Base-by-base conservation (phyloP, 2,113 vertebrate species). In the Machaerirhynchus nigripectus region DNA sequence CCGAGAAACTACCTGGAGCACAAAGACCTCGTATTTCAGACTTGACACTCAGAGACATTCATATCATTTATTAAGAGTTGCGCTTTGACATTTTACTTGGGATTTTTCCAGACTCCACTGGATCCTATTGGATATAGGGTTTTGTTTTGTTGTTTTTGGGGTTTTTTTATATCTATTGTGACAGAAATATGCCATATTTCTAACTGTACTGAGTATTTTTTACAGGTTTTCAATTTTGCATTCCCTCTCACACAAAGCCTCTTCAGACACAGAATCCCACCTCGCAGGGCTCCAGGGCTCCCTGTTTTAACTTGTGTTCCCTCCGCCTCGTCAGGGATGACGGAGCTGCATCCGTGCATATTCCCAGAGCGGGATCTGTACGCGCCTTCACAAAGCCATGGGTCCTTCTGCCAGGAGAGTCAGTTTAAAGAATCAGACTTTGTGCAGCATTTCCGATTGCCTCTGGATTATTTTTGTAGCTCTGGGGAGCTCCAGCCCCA, bases 121-220 rank as follows among this genome's bases (percentile, higher is more conserved):
- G 89, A 96, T 96, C 91, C 83, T 97, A 49, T 85, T 82, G 91
- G 94, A 97, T 92, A 97, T 39, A 89, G 95, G 56, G 56, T 81
- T 92, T 92, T 68, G 61, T 70, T 90, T 83, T 68, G n/a, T 73
- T 49, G 33, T 5, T 44, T 33, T 90, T 39, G 12, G n/a, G n/a
- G n/a, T 92, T 40, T 24, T 76, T 53, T 26, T 59, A 90, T 97
- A 73, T 97, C 93, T 97, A 87, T 97, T 31, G 91, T 96, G 92
- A 98, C 96, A 91, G 17, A 89, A 97, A 86, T 96, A 95, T 95
- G 93, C 93, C 97, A 96, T 96, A 92, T 95, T 98, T 98, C 97
- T 97, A 96, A 97, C 87, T 97, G 97, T 97, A 60, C 88, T 91
- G 88, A 95, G 70, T 78, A 89, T 96, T 98, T 98, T 95, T 96